Conservation (phyloP, 2,113 vertebrate genomes). For the Leiothrix lutea region DNA sequence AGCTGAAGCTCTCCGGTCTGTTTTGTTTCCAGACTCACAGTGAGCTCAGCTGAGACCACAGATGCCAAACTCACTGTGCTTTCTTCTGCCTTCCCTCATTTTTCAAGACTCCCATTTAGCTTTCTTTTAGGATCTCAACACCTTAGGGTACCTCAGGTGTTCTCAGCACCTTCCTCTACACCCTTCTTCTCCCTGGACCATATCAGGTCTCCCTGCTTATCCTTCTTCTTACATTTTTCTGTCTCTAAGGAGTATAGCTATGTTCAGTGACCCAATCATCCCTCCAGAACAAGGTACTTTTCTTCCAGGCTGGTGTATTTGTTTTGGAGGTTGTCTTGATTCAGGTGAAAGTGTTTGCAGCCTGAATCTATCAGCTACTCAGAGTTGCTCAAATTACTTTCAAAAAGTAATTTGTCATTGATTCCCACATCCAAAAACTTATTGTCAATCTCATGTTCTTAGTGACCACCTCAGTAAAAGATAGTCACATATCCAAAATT, state of each 20-base stretch:
- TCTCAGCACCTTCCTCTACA: background rate
- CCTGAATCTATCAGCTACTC: conserved; percentile 25
- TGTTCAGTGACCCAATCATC: background rate
- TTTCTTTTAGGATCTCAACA: background rate
- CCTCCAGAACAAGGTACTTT: background rate
- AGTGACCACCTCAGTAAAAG: background rate
- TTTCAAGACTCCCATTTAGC: background rate
- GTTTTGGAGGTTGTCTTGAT: conserved; percentile 16
- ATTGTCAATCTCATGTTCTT: conserved; percentile 1
- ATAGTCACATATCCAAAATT: conserved; percentile 46
- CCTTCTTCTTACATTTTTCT: background rate
- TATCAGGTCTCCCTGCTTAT: background rate
- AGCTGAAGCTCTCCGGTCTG: background rate
- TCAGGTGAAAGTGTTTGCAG: background rate
- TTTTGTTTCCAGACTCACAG: background rate
- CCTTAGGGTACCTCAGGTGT: background rate
- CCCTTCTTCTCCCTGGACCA: background rate
- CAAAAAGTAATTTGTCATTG: conserved; percentile 53
- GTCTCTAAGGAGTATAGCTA: background rate
- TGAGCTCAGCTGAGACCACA: background rate
- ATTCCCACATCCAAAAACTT: conserved; percentile 57
- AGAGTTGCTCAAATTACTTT: conserved; percentile 47
- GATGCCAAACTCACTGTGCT: background rate
- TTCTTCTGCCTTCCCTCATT: background rate
- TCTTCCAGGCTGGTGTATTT: background rate